Percentiles rank a stretch among this genome's conserved stretches.
These are phyloP conservation scores for Eucera pruinosa DNA, from an alignment of 2,888 invertebrate species.

Conservation along the genomic window DNA sequence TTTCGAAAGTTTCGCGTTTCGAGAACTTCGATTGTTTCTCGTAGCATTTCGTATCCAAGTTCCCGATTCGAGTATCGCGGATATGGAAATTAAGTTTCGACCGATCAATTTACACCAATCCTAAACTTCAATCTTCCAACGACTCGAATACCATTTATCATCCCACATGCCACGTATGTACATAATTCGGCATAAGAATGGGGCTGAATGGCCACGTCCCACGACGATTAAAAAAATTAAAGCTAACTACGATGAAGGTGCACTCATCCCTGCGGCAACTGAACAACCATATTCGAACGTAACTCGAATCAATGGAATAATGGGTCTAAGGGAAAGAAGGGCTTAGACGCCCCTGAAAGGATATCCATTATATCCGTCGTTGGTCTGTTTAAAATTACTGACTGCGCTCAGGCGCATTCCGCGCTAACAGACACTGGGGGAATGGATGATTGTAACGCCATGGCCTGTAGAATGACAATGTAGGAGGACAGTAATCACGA, in stretches of 20 bases:
- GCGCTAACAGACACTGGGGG: conserved; percentile 32
- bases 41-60: no score
- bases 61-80: no score
- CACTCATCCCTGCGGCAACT: background rate
- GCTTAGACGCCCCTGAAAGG: conserved; percentile 5
- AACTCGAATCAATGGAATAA: background rate
- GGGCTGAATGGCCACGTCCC: background rate
- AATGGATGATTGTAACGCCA: conserved; percentile 51
- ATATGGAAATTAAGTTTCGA: no score
- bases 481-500: conserved; percentile 66
- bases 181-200: no score
- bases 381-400: conserved; percentile 50
- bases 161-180: no score
- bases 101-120: background rate
- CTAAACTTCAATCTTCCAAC: background rate
- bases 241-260: conserved; percentile 25
- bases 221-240: conserved; percentile 16
- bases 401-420: conserved; percentile 20
- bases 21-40: no score
- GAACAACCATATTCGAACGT: no score
- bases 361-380: conserved; percentile 47
- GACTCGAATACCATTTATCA: background rate
- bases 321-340: background rate
- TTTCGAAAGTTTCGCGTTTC: no score
- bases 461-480: conserved; percentile 58